phyloP scores from a whole-genome alignment of 2,113 vertebrate species.

The Pedionomus torquatus region DNA sequence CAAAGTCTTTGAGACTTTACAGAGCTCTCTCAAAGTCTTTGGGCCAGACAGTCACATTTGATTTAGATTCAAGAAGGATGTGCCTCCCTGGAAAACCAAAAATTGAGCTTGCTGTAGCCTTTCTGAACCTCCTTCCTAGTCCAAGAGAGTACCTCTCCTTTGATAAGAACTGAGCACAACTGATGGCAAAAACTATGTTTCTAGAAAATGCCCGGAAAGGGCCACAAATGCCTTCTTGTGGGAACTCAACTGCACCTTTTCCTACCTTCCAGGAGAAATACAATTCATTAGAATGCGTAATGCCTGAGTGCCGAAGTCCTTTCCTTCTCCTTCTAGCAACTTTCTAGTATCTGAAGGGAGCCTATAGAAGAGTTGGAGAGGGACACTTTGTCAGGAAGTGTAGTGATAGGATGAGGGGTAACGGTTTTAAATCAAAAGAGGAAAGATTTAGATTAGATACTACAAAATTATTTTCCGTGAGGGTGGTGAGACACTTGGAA shows the following conservation, averaged over 20 bases:
- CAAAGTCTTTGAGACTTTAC: too few species aligned
- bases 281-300: too few species aligned
- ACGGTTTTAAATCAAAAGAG: too few species aligned
- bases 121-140: not conserved
- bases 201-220: not conserved
- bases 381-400: too few species aligned
- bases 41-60: not conserved
- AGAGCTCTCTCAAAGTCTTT: not conserved
- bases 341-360: too few species aligned
- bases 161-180: not conserved
- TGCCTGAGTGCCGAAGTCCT: not conserved
- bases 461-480: too few species aligned
- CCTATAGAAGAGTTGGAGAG: too few species aligned
- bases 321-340: not conserved
- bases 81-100: not conserved
- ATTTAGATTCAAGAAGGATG: not conserved
- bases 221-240: fast-evolving
- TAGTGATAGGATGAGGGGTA: too few species aligned
- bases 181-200: fast-evolving
- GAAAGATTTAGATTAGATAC: too few species aligned
- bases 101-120: not conserved
- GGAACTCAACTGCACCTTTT: not conserved
- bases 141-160: not conserved
- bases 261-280: not conserved
- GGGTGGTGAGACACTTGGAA: too few species aligned